Evolutionary conservation across 2,113 vertebrate genomes (phyloP).

Genomic region (Capreolus pygargus): DNA sequence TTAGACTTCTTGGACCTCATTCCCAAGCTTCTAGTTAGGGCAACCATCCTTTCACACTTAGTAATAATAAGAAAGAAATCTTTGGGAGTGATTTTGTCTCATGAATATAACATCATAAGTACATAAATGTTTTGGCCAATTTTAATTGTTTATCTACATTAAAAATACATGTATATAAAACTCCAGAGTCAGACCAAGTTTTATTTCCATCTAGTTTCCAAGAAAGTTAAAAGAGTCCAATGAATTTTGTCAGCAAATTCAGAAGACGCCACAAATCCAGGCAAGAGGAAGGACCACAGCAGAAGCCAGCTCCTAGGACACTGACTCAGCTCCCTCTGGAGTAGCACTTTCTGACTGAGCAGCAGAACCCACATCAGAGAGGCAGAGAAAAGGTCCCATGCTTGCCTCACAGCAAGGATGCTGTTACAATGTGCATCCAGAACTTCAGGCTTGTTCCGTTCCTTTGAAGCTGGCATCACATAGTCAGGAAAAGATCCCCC

Average conservation of each 20-base stretch:
- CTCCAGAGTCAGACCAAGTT: not conserved
- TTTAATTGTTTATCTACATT: not conserved
- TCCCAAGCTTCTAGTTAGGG: not conserved
- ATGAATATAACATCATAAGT: not conserved
- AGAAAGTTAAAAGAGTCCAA: not conserved
- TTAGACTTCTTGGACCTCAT: not conserved
- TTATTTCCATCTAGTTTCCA: not conserved
- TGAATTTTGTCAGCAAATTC: not conserved
- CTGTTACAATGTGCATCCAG: accelerated
- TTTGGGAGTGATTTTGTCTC: not conserved
- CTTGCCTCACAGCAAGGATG: accelerated
- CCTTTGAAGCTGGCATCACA: not conserved
- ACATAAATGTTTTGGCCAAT: not conserved
- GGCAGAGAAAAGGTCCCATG: too few species aligned
- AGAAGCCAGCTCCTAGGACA: not conserved
- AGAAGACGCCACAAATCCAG: not conserved
- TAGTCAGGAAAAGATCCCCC: not conserved
- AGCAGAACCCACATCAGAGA: not conserved
- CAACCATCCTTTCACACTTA: not conserved
- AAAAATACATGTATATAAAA: not conserved
- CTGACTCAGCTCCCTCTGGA: too few species aligned
- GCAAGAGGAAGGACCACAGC: not conserved
- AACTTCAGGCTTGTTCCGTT: not conserved
- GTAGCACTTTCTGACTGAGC: not conserved
- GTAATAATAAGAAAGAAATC: not conserved